Base-by-base conservation (phyloP, 2,113 vertebrate genomes). In the Apteryx owenii region DNA sequence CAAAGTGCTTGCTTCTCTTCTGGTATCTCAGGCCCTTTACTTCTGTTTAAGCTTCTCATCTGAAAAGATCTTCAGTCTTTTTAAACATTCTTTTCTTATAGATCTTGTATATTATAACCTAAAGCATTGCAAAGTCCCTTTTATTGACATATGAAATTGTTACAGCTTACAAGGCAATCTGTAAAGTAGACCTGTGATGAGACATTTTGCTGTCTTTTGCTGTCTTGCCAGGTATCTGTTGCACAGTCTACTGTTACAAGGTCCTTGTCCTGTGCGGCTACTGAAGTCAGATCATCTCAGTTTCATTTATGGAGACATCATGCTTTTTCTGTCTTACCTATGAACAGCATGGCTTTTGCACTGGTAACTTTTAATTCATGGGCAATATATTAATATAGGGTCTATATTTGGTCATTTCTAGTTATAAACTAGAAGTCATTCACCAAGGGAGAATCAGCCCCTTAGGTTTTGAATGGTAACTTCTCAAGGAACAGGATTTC, bases 31-130 rank as follows among this genome's bases (percentile, higher is more conserved):
- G 5, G 8, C 10, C 12, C 78, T 48, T 73, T 66, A 20, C 36
- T 79, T 85, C 14, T 78, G 8, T 19, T 71, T 1, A 0, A 8
- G 1, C 1, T 18, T 88, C 61, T 70, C 2, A n/a, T 62, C 3
- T 85, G 44, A 66, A 42, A 79, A 79, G 13, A 82, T 8, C 5
- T 66, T 51, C n/a, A 9, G 4, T 56, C 21, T 80, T 53, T 62
- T 19, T 4, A 82, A 76, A 75, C 71, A 62, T 10, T 62, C 3
- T 6, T 62, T 75, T 88, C 28, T 28, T 76, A 12, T 5, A 70
- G 6, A 18, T 68, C 9, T 88, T 19, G 2, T 56, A 31, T 56
- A 82, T 26, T 5, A 48, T 7, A 48, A 65, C 11, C 22, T 69
- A 18, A 76, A 90, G 10, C 20, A 62, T 64, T 62, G 5, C 4